Percentiles rank a stretch among this genome's conserved stretches.
These are phyloP conservation scores for Eunapius fragilis DNA, from an alignment of 37 sponge, comb jelly and placozoan species.

Conservation along the genomic window DNA sequence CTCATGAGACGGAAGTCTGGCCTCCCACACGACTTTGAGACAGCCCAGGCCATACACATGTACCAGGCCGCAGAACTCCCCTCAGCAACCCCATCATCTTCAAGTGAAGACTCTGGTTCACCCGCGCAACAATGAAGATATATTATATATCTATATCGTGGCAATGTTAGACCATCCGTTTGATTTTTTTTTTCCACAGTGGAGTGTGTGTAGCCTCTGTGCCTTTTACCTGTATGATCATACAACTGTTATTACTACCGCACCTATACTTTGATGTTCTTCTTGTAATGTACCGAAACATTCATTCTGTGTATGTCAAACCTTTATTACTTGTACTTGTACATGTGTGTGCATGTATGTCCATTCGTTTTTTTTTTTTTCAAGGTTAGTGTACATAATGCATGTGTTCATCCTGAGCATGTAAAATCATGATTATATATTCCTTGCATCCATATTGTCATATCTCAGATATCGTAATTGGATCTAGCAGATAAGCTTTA, in stretches of 20 bases:
- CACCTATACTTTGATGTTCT: background rate
- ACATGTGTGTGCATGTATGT: background rate
- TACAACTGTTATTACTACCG: background rate
- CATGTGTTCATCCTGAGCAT: background rate
- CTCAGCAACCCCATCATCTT: conserved; percentile 6
- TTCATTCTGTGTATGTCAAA: background rate
- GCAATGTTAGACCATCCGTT: background rate
- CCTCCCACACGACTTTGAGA: conserved; percentile 83
- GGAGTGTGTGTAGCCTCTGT: background rate
- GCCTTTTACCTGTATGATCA: background rate
- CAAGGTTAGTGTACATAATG: background rate
- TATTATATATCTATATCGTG: background rate
- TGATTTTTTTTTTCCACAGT: background rate
- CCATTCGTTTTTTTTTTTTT: background rate
- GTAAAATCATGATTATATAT: too few species aligned
- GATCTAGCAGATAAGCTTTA: too few species aligned
- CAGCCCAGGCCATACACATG: conserved; percentile 76
- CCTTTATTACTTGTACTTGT: background rate
- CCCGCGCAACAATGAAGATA: background rate
- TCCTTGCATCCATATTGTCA: too few species aligned
- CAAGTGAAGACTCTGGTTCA: background rate
- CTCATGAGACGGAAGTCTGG: conserved; percentile 88
- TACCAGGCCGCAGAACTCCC: conserved; percentile 62
- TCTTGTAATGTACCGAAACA: background rate
- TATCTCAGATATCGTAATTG: too few species aligned